phyloP scores from a whole-genome alignment of 1,140 invertebrate species.

The Agrilus planipennis region DNA sequence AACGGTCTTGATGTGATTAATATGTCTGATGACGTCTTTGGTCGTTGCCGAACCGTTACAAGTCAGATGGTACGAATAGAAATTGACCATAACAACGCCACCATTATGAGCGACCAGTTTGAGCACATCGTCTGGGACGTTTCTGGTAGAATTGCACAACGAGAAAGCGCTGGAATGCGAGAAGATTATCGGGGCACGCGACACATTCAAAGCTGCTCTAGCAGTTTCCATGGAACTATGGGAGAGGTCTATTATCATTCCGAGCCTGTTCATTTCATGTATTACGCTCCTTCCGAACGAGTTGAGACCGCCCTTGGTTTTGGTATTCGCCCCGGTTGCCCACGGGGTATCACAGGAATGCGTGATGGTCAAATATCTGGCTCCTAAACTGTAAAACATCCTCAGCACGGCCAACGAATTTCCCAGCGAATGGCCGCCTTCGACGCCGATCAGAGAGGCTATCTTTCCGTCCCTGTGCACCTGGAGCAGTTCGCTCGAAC shows the following conservation, averaged over 20 bases:
- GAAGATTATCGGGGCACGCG: constrained; percentile 82
- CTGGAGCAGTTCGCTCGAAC: constrained; percentile 57
- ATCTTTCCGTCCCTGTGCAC: constrained; percentile 66
- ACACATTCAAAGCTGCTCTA: constrained; percentile 66
- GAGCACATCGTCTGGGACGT: constrained; percentile 80
- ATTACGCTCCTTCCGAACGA: constrained; percentile 65
- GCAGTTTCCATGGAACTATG: constrained; percentile 81
- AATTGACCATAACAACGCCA: constrained; percentile 85
- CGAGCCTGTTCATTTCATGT: constrained; percentile 74
- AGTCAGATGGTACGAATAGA: constrained; percentile 72
- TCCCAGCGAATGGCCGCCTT: constrained; percentile 60
- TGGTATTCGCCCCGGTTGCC: constrained; percentile 76
- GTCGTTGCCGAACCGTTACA: constrained; percentile 67
- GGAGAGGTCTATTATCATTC: constrained; percentile 90
- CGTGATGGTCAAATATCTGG: constrained; percentile 60
- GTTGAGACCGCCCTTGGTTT: constrained; percentile 40
- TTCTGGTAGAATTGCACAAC: constrained; percentile 75
- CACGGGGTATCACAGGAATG: constrained; percentile 63
- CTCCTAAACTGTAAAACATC: constrained; percentile 57
- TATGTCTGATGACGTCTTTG: constrained; percentile 76
- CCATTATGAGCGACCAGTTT: constrained; percentile 67
- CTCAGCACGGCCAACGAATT: constrained; percentile 55
- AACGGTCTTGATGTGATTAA: constrained; percentile 68
- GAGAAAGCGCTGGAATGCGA: constrained; percentile 80
- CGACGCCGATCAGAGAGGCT: constrained; percentile 58